A percentile compares a stretch with the other conserved stretches of the same genome.
phyloP scores from a whole-genome alignment of 2,113 vertebrate genomes.

The Calyptommatus sinebrachiatus region DNA sequence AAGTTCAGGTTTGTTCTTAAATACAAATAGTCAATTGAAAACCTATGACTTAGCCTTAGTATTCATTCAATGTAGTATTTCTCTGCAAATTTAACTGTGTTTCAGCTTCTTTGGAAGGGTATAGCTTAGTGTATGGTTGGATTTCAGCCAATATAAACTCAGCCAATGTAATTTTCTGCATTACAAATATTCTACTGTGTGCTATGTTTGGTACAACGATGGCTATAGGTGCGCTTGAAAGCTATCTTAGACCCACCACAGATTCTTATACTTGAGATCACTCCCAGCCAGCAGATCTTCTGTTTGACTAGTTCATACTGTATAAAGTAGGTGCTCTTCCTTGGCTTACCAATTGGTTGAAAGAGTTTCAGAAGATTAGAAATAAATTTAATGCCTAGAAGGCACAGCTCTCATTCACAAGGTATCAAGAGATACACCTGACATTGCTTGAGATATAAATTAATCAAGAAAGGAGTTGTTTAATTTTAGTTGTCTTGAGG shows the following conservation, averaged over 20 bases:
- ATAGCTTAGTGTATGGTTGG: slow-evolving; percentile 12
- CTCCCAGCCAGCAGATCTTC: no score
- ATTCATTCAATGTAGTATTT: slow-evolving; percentile 1
- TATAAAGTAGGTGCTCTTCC: not conserved
- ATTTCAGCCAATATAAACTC: slow-evolving; percentile 4
- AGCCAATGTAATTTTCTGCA: no score
- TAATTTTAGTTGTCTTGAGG: no score
- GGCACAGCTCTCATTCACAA: no score
- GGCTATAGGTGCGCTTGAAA: not conserved
- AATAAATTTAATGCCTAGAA: no score
- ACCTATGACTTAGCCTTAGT: not conserved
- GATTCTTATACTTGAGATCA: not conserved
- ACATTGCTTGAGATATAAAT: no score
- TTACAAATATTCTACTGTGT: not conserved
- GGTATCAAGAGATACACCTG: no score
- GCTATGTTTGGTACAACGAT: not conserved
- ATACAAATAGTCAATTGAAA: not conserved
- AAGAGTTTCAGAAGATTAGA: no score
- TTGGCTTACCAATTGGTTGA: no score
- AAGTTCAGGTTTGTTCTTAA: not conserved
- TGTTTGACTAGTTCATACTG: not conserved
- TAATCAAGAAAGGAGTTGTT: no score
- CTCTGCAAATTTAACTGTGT: slow-evolving; percentile 1
- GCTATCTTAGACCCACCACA: not conserved
- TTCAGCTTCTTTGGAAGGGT: slow-evolving; percentile 1